These are phyloP conservation scores for Oscheius sp. DNA, from an alignment of 2,888 invertebrate genomes.

Conservation along the genomic window DNA sequence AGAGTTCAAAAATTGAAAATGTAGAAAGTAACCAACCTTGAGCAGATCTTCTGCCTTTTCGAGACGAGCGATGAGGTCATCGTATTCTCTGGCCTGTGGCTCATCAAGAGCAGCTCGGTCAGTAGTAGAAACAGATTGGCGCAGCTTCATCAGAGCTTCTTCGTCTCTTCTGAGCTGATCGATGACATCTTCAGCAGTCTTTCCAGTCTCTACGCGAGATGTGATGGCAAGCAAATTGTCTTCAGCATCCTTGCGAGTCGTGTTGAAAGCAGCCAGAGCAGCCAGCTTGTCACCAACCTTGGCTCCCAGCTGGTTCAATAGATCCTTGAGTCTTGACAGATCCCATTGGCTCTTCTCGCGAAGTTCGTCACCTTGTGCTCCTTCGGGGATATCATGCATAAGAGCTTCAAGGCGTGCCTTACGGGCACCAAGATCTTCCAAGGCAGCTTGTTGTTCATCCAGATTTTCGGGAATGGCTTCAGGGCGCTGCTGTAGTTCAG, in stretches of 20 bases:
- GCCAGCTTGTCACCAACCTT: slow-evolving; percentile 54
- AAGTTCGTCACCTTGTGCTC: slow-evolving; percentile 45
- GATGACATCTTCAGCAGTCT: slow-evolving; percentile 40
- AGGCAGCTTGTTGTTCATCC: slow-evolving; percentile 44
- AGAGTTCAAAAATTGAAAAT: no score
- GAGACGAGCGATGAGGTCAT: slow-evolving; percentile 48
- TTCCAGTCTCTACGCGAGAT: not conserved
- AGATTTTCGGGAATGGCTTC: slow-evolving; percentile 38
- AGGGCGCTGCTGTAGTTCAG: slow-evolving; percentile 41
- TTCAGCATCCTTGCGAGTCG: slow-evolving; percentile 53
- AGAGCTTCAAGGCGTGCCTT: slow-evolving; percentile 47
- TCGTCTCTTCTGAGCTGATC: slow-evolving; percentile 41
- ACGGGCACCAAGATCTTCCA: slow-evolving; percentile 48
- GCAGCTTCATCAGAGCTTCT: slow-evolving; percentile 38
- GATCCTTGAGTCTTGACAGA: slow-evolving; percentile 52
- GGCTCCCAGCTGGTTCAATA: slow-evolving; percentile 46
- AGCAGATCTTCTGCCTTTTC: slow-evolving; percentile 45
- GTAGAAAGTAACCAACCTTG: slow-evolving; percentile 27
- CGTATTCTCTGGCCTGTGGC: slow-evolving; percentile 45
- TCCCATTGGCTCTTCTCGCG: slow-evolving; percentile 52
- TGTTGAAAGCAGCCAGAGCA: slow-evolving; percentile 54
- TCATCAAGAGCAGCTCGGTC: slow-evolving; percentile 45
- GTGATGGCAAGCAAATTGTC: slow-evolving; percentile 45
- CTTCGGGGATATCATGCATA: slow-evolving; percentile 41
- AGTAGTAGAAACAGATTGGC: slow-evolving; percentile 38